Evolutionary conservation across 1,140 invertebrate species (phyloP), one percentile per base, ranked within the genome.

Genomic region (Stenopsyche tienmushanensis): DNA sequence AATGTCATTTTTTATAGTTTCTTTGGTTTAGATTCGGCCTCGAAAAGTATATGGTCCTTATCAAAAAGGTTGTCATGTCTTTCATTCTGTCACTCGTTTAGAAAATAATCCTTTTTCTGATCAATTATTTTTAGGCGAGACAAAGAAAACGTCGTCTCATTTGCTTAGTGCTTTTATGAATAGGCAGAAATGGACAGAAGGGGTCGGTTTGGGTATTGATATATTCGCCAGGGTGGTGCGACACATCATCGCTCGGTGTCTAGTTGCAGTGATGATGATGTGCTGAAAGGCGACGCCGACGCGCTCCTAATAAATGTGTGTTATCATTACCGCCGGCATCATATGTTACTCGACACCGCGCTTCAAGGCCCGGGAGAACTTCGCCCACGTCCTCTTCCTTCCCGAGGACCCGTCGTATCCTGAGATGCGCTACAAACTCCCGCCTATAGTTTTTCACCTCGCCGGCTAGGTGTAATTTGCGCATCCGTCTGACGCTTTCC

Each of bases 221-320:
- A 45, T 17, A 45, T 17, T n/a, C 42, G 41, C 29, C 20, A n/a
- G 23, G 23, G 21, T 25, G 21, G n/a, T n/a, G 29, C 41, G 39
- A n/a, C 42, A 60, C 44, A 60, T 60, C 44, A 26, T 23, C 57
- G 57, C 10, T 29, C 26, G 29, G 57, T 60, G 42, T 60, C 39
- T 41, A 23, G 42, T 13, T 10, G 44, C 17, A 8, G 26, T 24
- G 23, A 20, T 44, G 57, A 47, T 60, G 57, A 47, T 41, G 44
- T 17, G 29, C 57, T 49, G 57, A 21, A 60, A 60, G 42, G 8
- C 24, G 57, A 60, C 34, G 3, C 41, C 41, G 21, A 13, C 55
- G 53, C 26, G 17, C 47, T 29, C 42, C 13, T 60, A 60, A 60
- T 60, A 60, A 60, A 60, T 60, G 57, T 47, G 57, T 47, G 57